Conservation (phyloP, 2,113 vertebrate species). For the Nothoprocta pentlandii region DNA sequence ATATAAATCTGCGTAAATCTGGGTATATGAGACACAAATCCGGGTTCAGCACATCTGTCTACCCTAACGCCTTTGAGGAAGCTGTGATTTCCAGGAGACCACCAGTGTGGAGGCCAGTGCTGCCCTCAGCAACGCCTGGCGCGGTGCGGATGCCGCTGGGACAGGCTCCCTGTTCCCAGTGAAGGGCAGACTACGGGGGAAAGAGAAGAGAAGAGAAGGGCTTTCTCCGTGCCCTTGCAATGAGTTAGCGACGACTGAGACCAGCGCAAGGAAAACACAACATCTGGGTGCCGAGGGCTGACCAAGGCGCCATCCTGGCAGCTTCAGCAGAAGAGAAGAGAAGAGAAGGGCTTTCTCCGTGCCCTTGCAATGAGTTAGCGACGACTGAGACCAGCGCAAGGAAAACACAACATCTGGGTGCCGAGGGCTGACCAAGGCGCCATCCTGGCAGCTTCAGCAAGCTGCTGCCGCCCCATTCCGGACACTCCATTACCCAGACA, state of each 20-base stretch:
- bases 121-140: not conserved
- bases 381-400: fast-evolving
- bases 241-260: fast-evolving
- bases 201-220: not conserved
- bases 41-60: not conserved
- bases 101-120: fast-evolving
- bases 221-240: not conserved
- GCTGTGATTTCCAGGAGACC: not conserved
- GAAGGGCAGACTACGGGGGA: not conserved
- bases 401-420: fast-evolving
- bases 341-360: not conserved
- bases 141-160: not conserved
- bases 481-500: not conserved
- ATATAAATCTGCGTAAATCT: not conserved
- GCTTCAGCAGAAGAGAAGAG: not conserved
- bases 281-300: fast-evolving
- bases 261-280: not conserved
- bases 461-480: not conserved
- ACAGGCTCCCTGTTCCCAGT: not conserved
- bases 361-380: not conserved
- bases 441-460: not conserved
- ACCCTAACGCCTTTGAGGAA: not conserved
- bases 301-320: not conserved
- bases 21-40: not conserved
- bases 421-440: not conserved